Evolutionary conservation across 2,888 invertebrate species (phyloP).

Genomic region (Cantharis rustica): DNA sequence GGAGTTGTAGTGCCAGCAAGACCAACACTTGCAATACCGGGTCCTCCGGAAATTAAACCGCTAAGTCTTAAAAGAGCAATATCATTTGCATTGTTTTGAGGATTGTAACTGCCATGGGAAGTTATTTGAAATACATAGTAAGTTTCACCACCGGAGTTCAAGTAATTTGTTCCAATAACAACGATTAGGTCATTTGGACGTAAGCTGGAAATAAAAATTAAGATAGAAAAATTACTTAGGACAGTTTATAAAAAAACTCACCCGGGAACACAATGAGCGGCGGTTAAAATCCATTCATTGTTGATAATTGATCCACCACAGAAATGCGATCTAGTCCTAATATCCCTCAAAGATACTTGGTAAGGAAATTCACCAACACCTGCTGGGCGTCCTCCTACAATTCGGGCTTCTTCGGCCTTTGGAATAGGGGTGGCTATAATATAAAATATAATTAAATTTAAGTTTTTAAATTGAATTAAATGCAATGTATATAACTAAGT

Average conservation of each 20-base stretch:
- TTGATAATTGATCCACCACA: not conserved
- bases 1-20: no score
- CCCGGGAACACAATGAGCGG: not conserved
- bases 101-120: constrained; percentile 56
- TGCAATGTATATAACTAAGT: no score
- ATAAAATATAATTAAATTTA: not conserved
- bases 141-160: not conserved
- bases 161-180: not conserved
- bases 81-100: constrained; percentile 33
- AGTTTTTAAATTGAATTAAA: no score
- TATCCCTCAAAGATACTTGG: not conserved
- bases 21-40: no score
- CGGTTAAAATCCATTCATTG: not conserved
- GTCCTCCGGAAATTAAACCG: no score
- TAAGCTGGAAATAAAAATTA: no score
- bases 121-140: constrained; percentile 54
- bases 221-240: not conserved
- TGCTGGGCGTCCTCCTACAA: not conserved
- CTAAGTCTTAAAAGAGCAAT: constrained; percentile 32
- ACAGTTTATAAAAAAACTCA: not conserved
- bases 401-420: not conserved
- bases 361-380: not conserved
- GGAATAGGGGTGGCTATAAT: not conserved
- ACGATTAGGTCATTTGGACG: not conserved
- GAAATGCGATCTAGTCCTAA: not conserved